A percentile compares a stretch with the other conserved stretches of the same genome.
These are phyloP conservation scores for Cairina moschata DNA, from an alignment of 2,113 vertebrate genomes.

Conservation along the genomic window DNA sequence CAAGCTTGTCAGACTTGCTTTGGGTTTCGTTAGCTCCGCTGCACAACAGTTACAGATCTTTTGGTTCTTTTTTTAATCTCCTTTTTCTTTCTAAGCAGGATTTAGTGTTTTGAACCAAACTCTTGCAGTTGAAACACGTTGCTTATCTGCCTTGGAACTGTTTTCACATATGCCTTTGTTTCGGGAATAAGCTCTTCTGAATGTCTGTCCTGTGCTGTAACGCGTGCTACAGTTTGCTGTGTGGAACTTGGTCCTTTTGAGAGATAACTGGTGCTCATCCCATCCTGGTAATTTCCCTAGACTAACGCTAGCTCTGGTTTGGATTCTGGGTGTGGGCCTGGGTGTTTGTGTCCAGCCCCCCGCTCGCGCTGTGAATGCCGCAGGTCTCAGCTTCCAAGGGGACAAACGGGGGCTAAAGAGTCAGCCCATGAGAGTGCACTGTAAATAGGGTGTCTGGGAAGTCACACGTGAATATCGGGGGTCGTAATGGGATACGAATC, in stretches of 20 bases:
- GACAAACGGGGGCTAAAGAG: background rate
- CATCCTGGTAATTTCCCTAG: background rate
- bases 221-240: constrained; percentile 28
- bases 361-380: background rate
- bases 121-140: constrained; percentile 30
- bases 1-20: constrained; percentile 3
- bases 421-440: background rate
- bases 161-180: constrained; percentile 65
- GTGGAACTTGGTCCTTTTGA: constrained; percentile 17
- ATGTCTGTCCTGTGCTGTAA: constrained; percentile 51
- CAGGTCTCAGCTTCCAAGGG: background rate
- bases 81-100: background rate
- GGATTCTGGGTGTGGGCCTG: background rate
- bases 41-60: background rate
- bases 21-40: constrained; percentile 25
- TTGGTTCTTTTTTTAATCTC: background rate
- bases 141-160: constrained; percentile 69
- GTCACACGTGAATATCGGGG: background rate
- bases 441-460: constrained; percentile 22
- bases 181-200: background rate
- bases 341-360: background rate
- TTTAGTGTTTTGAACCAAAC: constrained; percentile 25
- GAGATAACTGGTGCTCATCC: constrained; percentile 36
- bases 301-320: background rate
- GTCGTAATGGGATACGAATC: background rate